A percentile compares a stretch with the other conserved stretches of the same genome.
Conservation (phyloP, 2,113 vertebrate species). For the Tonatia bakeri region DNA sequence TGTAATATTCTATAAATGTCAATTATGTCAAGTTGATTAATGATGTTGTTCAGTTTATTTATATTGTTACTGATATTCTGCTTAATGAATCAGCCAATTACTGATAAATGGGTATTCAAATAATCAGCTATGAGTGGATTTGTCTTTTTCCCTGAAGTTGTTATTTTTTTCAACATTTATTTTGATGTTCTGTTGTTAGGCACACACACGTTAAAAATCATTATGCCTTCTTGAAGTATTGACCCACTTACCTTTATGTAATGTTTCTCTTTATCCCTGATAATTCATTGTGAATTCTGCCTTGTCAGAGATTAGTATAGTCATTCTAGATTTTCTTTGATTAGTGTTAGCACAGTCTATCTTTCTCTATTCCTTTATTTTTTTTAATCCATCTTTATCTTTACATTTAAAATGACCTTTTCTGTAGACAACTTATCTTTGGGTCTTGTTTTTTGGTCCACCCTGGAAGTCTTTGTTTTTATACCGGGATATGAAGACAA, state of each 20-base stretch:
- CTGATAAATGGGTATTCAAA: background rate
- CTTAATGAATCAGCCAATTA: background rate
- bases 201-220: background rate
- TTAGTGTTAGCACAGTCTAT: background rate
- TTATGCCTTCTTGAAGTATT: background rate
- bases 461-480: background rate
- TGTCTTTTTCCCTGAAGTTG: background rate
- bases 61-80: slow-evolving; percentile 11
- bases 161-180: background rate
- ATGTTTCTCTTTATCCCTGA: background rate
- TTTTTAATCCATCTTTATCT: background rate
- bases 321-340: background rate
- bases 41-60: background rate
- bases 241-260: background rate
- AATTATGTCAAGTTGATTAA: background rate
- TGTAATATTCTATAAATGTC: background rate
- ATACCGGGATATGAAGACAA: background rate
- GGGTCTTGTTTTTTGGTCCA: background rate
- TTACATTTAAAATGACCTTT: background rate
- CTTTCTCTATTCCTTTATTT: background rate
- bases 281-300: background rate
- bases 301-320: background rate
- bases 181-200: background rate
- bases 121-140: background rate
- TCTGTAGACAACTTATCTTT: background rate